Evolutionary conservation across 2,113 vertebrate species (phyloP), one percentile per base, ranked within the genome.

Genomic region (Gobius niger): DNA sequence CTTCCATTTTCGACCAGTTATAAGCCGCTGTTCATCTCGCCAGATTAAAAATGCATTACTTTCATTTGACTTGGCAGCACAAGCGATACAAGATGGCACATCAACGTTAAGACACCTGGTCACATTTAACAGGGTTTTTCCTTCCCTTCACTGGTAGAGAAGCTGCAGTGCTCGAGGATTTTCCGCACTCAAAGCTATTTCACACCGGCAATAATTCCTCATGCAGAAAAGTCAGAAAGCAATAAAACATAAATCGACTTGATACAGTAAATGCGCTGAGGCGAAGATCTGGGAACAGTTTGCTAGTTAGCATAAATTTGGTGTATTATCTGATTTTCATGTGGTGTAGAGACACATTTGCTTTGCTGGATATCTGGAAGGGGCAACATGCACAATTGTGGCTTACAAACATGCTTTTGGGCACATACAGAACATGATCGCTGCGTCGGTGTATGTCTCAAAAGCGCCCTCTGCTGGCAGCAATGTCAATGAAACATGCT

Each of bases 171-270:
- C 42, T 63, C 9, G 47, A 13, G 40, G 63, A 47, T 60, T 68
- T 40, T 18, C 24, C 12, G 44, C 64, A 47, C 61, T 73, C 64
- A 80, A 80, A 81, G 71, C 63, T 65, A 72, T 73, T 81, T 80
- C 69, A 68, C 51, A 56, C 70, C 18, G 7, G 42, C 41, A 46
- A 49, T 65, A 34, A 76, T 72, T 82, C 70, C 8, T 82, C 68
- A 74, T 70, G 52, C 71, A 67, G 65, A 78, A 78, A 77, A 62
- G 44, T 70, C 65, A 70, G 67, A 59, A 46, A 19, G 68, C 57
- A 86, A 78, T 67, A 57, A 65, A 68, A 65, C 68, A 66, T 69
- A 41, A 64, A 69, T 42, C 50, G 34, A 75, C 67, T 76, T 62
- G 60, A 19, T 2, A 18, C 50, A 75, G 68, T 71, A 73, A 79